phyloP scores from a whole-genome alignment of 1,140 invertebrate species.

The Drosophila nasuta region DNA sequence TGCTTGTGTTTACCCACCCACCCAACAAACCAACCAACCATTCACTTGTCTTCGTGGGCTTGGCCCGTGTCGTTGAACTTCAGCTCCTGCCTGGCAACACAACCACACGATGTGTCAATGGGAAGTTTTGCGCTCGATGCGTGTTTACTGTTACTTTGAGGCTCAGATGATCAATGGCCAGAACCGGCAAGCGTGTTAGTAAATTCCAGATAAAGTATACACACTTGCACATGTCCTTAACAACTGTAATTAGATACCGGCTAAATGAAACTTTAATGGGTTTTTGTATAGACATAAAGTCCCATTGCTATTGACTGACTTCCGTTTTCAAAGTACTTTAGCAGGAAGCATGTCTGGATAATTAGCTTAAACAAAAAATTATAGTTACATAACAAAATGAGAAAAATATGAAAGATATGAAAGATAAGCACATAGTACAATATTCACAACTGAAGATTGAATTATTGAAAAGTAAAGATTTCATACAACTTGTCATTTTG shows the following conservation, averaged over 20 bases:
- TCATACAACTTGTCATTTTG: neutral
- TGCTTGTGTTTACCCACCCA: conserved; percentile 11
- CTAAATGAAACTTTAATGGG: conserved; percentile 18
- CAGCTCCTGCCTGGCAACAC: conserved; percentile 28
- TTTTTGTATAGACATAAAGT: neutral
- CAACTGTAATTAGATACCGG: conserved; percentile 18
- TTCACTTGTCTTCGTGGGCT: conserved; percentile 16
- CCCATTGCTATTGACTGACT: neutral
- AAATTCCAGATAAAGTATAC: neutral
- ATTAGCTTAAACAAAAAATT: neutral
- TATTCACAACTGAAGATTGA: no score
- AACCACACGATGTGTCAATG: conserved; percentile 38
- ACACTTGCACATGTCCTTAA: conserved; percentile 22
- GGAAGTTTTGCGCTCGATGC: conserved; percentile 20
- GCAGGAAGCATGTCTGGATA: neutral
- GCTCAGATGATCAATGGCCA: conserved; percentile 33
- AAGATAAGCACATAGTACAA: no score
- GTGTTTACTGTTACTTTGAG: conserved; percentile 40
- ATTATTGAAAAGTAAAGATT: no score
- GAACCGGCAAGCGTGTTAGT: conserved; percentile 2
- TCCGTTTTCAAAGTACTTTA: neutral
- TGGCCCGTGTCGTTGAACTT: conserved; percentile 51
- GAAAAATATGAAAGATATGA: no score
- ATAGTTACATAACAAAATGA: neutral
- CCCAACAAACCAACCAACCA: neutral